Evolutionary conservation across 1,140 invertebrate genomes (phyloP), one percentile per base, ranked within the genome.

Genomic region (Psilanteris sp.): DNA sequence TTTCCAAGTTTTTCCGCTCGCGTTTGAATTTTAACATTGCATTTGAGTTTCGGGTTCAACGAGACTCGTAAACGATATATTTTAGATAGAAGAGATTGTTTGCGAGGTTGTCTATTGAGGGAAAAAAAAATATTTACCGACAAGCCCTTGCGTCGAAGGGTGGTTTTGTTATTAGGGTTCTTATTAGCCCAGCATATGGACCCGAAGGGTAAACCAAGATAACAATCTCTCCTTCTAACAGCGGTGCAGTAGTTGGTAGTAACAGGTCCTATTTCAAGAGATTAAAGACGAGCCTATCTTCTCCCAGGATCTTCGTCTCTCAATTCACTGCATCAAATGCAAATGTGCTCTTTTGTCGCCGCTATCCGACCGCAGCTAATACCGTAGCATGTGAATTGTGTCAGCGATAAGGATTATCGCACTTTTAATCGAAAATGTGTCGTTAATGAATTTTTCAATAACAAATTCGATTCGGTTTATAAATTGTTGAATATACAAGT

Each of bases 91-190:
- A n/a, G n/a, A n/a, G n/a, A n/a, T n/a, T n/a, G n/a, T n/a, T n/a
- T n/a, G n/a, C n/a, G n/a, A n/a, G n/a, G n/a, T n/a, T n/a, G n/a
- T n/a, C n/a, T n/a, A n/a, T n/a, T n/a, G n/a, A n/a, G n/a, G n/a
- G 18, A 59, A 83, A 84, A 82, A 87, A 84, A 85, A 87, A 88
- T 88, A 87, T 85, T 87, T 85, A 82, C 83, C 87, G 87, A 88
- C 86, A 86, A 80, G 74, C 80, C 78, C 80, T 22, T 11, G 24
- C 27, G 37, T 59, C 75, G 73, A 81, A 72, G 79, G 84, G 78
- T 72, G 67, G 71, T 52, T 75, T 62, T 66, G 75, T 85, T 85
- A 86, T 87, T 86, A 84, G 85, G 81, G 77, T 62, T 85, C 84
- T 85, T 82, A 84, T 85, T 85, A 84, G 71, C 76, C 73, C 79